phyloP scores from a whole-genome alignment of 1,140 invertebrate species.

The Ericerus pela region DNA sequence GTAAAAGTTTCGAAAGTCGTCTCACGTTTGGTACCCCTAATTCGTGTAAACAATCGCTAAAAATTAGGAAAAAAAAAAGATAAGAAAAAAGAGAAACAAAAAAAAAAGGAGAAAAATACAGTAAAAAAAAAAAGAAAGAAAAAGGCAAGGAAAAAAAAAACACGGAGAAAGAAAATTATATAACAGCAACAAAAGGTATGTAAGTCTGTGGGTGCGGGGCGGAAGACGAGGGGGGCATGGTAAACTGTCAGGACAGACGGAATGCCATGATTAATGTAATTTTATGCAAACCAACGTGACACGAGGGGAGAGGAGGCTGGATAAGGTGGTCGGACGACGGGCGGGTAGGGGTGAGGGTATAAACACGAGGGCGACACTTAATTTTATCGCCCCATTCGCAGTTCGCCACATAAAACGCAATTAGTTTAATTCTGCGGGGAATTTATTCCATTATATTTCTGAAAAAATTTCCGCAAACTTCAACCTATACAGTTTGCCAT shows the following conservation, averaged over 20 bases:
- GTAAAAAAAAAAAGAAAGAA: neutral
- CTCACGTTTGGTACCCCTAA: too few relatives aligned
- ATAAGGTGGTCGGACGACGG: too few relatives aligned
- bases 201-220: too few relatives aligned
- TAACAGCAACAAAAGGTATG: too few relatives aligned
- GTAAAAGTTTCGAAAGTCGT: too few relatives aligned
- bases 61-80: too few relatives aligned
- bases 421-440: conserved; percentile 10
- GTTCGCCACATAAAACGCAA: conserved; percentile 10
- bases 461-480: conserved; percentile 5
- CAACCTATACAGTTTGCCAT: conserved; percentile 4
- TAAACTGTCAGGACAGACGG: conserved; percentile 8
- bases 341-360: neutral
- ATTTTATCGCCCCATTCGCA: conserved; percentile 11
- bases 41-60: too few relatives aligned
- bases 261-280: conserved; percentile 12
- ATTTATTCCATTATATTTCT: conserved; percentile 10
- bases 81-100: neutral
- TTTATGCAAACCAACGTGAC: conserved; percentile 10
- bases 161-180: too few relatives aligned
- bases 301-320: too few relatives aligned
- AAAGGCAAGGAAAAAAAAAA: conserved; percentile 1
- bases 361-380: conserved; percentile 8
- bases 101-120: neutral
- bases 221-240: neutral